A percentile compares a stretch with the other conserved stretches of the same genome.
phyloP scores from a whole-genome alignment of 37 sponge, comb jelly and placozoan species.

The Amphimedon queenslandica region DNA sequence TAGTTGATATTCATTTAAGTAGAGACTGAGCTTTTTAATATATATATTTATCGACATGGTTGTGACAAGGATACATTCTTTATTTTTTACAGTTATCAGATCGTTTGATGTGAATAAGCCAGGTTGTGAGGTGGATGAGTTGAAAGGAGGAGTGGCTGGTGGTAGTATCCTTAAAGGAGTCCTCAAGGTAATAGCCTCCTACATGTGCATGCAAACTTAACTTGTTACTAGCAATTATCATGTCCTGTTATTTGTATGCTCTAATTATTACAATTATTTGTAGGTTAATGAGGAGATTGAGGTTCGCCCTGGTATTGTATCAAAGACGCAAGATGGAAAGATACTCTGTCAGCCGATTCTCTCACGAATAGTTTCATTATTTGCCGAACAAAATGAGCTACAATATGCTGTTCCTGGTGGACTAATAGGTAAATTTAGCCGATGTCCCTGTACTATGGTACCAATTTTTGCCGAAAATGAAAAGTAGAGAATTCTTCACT shows the following conservation, averaged over 20 bases:
- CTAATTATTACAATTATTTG: not conserved
- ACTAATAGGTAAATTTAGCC: slow-evolving; percentile 86
- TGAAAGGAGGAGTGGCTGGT: slow-evolving; percentile 99
- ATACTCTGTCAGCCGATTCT: slow-evolving; percentile 82
- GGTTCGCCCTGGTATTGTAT: slow-evolving; percentile 94
- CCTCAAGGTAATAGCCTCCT: slow-evolving; percentile 48
- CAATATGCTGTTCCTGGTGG: slow-evolving; percentile 98
- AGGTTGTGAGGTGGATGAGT: slow-evolving; percentile 92
- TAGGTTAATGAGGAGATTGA: slow-evolving; percentile 95
- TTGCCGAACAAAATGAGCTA: slow-evolving; percentile 90
- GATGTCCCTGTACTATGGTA: no score
- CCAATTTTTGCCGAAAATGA: no score
- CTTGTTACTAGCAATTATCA: not conserved
- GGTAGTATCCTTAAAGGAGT: slow-evolving; percentile 95
- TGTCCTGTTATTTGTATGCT: not conserved
- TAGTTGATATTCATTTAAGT: not conserved
- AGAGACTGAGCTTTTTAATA: not conserved
- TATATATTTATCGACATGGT: not conserved
- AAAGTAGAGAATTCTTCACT: no score
- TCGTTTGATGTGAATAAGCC: slow-evolving; percentile 99
- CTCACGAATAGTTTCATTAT: slow-evolving; percentile 80
- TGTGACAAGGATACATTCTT: not conserved
- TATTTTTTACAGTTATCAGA: slow-evolving; percentile 64
- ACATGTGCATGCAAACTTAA: not conserved
- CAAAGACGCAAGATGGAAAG: slow-evolving; percentile 81